Conservation (phyloP, 2,113 vertebrate species). For the Lagopus leucura region DNA sequence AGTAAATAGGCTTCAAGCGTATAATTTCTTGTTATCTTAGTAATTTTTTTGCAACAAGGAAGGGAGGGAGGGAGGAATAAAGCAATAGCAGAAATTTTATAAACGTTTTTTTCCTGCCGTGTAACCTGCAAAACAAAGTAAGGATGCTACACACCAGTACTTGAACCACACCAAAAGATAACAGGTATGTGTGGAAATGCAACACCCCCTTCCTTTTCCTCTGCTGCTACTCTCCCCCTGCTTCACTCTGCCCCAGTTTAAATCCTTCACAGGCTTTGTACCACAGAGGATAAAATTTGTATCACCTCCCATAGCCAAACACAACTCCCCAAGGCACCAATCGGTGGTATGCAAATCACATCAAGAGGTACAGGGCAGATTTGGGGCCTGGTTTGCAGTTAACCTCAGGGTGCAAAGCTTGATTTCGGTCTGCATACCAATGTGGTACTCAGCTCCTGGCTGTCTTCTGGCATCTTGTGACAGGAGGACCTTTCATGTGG, state of each 20-base stretch:
- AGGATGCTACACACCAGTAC: neutral
- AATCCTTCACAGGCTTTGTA: neutral
- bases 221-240: neutral
- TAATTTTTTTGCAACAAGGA: neutral
- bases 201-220: slow-evolving; percentile 46
- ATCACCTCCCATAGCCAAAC: neutral
- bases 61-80: neutral
- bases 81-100: neutral
- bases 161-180: slow-evolving; percentile 39
- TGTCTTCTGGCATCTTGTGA: neutral
- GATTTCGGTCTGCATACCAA: neutral
- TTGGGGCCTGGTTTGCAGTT: neutral
- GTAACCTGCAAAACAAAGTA: slow-evolving; percentile 40
- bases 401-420: neutral
- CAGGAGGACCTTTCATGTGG: neutral
- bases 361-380: neutral
- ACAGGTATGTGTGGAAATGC: slow-evolving; percentile 10
- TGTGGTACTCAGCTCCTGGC: neutral
- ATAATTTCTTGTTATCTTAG: neutral
- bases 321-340: neutral
- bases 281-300: neutral
- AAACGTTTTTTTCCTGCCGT: neutral
- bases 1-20: neutral
- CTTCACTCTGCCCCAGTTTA: neutral
- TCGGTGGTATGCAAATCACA: neutral